Conservation (phyloP, 2,113 vertebrate genomes). For the Dissostichus mawsoni region DNA sequence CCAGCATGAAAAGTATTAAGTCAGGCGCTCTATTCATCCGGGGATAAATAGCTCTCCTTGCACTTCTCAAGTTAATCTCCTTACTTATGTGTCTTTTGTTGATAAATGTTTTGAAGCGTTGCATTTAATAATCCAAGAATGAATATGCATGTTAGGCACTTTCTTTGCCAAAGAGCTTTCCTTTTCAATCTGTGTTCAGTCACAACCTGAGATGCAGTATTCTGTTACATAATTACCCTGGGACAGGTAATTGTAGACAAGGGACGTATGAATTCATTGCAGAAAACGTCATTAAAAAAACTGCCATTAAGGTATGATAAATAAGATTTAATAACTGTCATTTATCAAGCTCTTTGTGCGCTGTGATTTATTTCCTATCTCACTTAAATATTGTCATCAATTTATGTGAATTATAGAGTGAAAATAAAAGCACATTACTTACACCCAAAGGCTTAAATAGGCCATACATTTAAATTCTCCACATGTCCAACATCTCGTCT, state of each 20-base stretch:
- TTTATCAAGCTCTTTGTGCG: slow-evolving; percentile 34
- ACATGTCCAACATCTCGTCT: slow-evolving; percentile 36
- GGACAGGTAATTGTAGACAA: slow-evolving; percentile 60
- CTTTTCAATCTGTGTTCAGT: slow-evolving; percentile 43
- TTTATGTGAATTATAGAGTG: slow-evolving; percentile 6
- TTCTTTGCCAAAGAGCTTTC: slow-evolving; percentile 17
- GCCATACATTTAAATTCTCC: slow-evolving; percentile 35
- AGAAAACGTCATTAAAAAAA: slow-evolving; percentile 20
- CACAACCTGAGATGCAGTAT: slow-evolving; percentile 30
- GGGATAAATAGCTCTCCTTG: slow-evolving; percentile 54
- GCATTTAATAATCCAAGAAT: slow-evolving; percentile 47
- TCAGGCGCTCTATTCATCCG: slow-evolving; percentile 54
- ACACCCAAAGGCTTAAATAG: slow-evolving; percentile 22
- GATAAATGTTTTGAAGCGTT: slow-evolving; percentile 42
- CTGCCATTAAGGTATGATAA: slow-evolving; percentile 31
- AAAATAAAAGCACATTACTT: slow-evolving; percentile 7
- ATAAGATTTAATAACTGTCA: slow-evolving; percentile 42
- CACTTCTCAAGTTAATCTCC: slow-evolving; percentile 56
- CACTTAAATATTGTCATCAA: slow-evolving; percentile 23
- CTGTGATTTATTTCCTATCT: slow-evolving; percentile 20
- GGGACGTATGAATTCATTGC: slow-evolving; percentile 35
- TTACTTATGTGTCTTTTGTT: slow-evolving; percentile 66
- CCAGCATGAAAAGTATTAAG: slow-evolving; percentile 69
- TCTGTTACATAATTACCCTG: slow-evolving; percentile 54
- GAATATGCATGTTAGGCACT: slow-evolving; percentile 24